Conservation (phyloP, 1,140 invertebrate genomes). For the Agrypnia vestita region DNA sequence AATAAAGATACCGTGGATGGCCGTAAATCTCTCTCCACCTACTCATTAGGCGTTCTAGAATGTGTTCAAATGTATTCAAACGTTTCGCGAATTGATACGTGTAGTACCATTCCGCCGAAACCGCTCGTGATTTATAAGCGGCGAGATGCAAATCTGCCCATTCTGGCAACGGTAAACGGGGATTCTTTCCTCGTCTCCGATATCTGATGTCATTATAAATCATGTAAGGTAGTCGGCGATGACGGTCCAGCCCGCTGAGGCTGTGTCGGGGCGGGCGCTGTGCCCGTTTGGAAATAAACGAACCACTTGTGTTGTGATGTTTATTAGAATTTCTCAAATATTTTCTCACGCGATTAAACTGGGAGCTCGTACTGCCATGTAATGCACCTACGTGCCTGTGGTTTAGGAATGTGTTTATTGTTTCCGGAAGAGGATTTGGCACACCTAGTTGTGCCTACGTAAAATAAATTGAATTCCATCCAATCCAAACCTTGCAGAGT, state of each 20-base stretch:
- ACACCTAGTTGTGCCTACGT: too few relatives aligned
- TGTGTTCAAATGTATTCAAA: conserved; percentile 2
- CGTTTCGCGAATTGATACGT: background rate
- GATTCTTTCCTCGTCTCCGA: conserved; percentile 1
- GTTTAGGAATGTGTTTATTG: too few relatives aligned
- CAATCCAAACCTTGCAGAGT: too few relatives aligned
- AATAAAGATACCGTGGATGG: background rate
- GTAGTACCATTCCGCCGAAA: conserved; percentile 12
- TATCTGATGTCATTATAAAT: conserved; percentile 41
- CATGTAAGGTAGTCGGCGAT: conserved; percentile 11
- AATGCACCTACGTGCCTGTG: background rate
- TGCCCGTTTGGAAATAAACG: background rate
- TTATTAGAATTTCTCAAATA: too few relatives aligned
- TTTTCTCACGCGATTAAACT: too few relatives aligned
- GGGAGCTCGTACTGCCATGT: background rate
- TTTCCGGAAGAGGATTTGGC: too few relatives aligned
- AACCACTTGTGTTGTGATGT: background rate
- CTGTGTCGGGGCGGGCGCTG: background rate
- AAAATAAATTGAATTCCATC: too few relatives aligned
- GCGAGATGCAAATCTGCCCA: conserved; percentile 41
- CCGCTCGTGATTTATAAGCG: conserved; percentile 17
- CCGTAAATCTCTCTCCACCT: conserved; percentile 19
- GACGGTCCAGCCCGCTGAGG: conserved; percentile 3
- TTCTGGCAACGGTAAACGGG: conserved; percentile 34
- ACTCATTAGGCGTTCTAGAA: conserved; percentile 11